A percentile compares a stretch with the other conserved stretches of the same genome.
Evolutionary conservation across 1,140 invertebrate species (phyloP).

Genomic region (Bathynomus jamesi): DNA sequence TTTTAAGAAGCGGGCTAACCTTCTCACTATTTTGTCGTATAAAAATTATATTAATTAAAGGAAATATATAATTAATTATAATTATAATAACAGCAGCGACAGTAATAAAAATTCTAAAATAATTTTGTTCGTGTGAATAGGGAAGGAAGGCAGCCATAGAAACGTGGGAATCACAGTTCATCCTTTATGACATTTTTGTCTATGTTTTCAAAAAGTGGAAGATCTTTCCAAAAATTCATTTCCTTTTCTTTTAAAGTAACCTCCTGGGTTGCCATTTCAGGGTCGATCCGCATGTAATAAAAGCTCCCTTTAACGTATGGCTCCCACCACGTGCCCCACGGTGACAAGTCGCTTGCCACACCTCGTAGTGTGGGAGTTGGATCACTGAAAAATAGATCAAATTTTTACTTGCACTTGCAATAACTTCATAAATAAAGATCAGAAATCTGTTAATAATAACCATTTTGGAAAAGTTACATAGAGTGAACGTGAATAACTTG

Average conservation of each 20-base stretch:
- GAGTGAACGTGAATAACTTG: no score
- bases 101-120: no score
- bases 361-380: constrained; percentile 23
- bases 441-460: no score
- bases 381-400: constrained; percentile 20
- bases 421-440: no score
- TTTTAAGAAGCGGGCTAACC: no score
- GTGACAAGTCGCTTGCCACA: constrained; percentile 24
- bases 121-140: no score
- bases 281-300: constrained; percentile 33
- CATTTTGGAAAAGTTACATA: no score
- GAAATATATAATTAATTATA: no score
- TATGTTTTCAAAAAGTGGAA: constrained; percentile 31
- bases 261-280: constrained; percentile 22
- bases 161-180: constrained; percentile 16
- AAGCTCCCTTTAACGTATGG: constrained; percentile 18
- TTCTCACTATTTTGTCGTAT: no score
- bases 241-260: constrained; percentile 20
- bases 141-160: not conserved
- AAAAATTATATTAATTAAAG: no score
- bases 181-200: constrained; percentile 31
- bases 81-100: no score
- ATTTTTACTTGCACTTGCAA: no score
- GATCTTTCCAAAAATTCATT: constrained; percentile 26
- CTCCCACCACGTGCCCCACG: constrained; percentile 35